These are phyloP conservation scores for Sebastes taczanowskii DNA, from an alignment of 2,797 vertebrate genomes.

Conservation along the genomic window DNA sequence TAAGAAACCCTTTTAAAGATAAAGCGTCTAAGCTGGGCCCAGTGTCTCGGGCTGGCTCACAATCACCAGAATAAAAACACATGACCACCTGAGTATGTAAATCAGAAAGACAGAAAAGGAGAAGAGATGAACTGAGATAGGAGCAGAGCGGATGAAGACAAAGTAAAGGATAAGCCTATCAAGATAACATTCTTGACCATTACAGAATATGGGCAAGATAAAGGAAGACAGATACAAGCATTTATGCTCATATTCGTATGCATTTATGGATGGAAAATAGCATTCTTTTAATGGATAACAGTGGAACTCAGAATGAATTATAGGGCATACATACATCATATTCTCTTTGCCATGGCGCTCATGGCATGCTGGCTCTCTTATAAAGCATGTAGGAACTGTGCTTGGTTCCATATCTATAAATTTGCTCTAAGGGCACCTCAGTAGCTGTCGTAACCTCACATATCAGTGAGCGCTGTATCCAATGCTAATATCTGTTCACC, in stretches of 20 bases:
- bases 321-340: constrained; percentile 21
- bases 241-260: constrained; percentile 22
- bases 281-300: constrained; percentile 35
- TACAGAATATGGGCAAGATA: constrained; percentile 17
- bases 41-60: neutral
- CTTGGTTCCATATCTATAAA: constrained; percentile 61
- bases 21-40: constrained; percentile 15
- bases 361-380: constrained; percentile 19
- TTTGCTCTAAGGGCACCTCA: constrained; percentile 66
- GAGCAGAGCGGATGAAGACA: constrained; percentile 1
- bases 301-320: constrained; percentile 40
- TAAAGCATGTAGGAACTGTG: constrained; percentile 40
- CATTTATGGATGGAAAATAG: constrained; percentile 45
- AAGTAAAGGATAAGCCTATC: neutral
- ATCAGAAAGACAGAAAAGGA: neutral
- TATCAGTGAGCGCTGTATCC: constrained; percentile 23
- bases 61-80: neutral
- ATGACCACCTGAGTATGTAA: constrained; percentile 4
- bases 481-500: constrained; percentile 51
- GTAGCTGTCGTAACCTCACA: constrained; percentile 31
- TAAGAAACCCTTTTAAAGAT: constrained; percentile 12
- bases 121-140: constrained; percentile 8
- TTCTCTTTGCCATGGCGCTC: neutral
- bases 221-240: constrained; percentile 13
- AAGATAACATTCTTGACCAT: constrained; percentile 31